Base-by-base conservation (phyloP, 2,113 vertebrate species). In the Ciconia maguari region DNA sequence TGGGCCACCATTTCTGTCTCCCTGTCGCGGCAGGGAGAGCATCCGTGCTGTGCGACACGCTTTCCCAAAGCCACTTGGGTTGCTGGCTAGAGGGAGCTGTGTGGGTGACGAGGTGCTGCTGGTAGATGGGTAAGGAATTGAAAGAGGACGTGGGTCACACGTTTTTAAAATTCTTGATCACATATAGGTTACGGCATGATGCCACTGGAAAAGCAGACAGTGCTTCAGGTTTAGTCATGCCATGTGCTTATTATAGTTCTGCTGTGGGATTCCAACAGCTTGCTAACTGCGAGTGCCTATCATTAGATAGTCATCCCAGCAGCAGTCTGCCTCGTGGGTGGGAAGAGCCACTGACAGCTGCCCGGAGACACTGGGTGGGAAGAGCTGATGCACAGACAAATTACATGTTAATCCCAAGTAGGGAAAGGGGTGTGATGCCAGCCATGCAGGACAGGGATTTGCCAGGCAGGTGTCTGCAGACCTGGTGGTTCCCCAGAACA, bases 91-190 rank as follows among this genome's bases (percentile, higher is more conserved):
- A 34, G 65, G 61, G 36, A 58, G 66, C 54, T 46, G 30, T 30
- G 38, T 30, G 29, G 38, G 22, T 74, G 72, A 38, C 0, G 2
- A 71, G 41, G 10, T 29, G 62, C 82, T 77, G 13, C 70, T 77
- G 54, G 49, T 48, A 20, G 29, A 69, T 44, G 36, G 41, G 6
- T 29, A 42, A 64, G 64, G 83, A 66, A 25, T 15, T 44, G 60
- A 81, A 75, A 69, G 87, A 83, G 71, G 72, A 96, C 89, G 92
- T 83, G 79, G 88, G 92, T 95, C 70, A 61, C 48, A 2, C 80
- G 17, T 89, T 74, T 32, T 42, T 10, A 4, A 5, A 44, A 46
- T 85, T 77, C 65, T 65, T 68, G 58, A 26, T 87, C 42, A 2
- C 34, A 11, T 51, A 36, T 44, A 41, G 7, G 0, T 74, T 93